phyloP scores from a whole-genome alignment of 2,797 vertebrate genomes.

The Bradypodion pumilum region DNA sequence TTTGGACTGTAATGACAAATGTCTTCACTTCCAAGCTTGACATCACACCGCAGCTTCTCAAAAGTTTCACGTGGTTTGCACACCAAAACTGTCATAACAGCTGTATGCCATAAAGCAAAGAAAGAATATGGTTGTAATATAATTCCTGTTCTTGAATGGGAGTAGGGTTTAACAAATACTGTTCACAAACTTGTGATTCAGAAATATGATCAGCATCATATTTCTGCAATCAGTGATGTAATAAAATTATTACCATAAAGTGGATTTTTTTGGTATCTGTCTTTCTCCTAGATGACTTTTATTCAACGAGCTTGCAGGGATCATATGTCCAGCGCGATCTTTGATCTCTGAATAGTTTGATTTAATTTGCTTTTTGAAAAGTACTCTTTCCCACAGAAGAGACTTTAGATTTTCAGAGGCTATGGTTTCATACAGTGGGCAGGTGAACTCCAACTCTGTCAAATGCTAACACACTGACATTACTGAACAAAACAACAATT shows the following conservation, averaged over 20 bases:
- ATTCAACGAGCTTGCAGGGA: neutral
- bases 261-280: slow-evolving; percentile 25
- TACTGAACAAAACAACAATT: neutral
- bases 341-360: neutral
- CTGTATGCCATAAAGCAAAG: slow-evolving; percentile 73
- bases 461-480: neutral
- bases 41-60: neutral
- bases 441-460: slow-evolving; percentile 1
- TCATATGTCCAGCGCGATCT: slow-evolving; percentile 2
- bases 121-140: slow-evolving; percentile 65
- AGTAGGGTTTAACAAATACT: neutral
- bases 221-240: slow-evolving; percentile 24
- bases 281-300: slow-evolving; percentile 19
- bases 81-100: slow-evolving; percentile 74
- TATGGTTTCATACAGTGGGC: neutral
- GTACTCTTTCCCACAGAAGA: slow-evolving; percentile 20
- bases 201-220: slow-evolving; percentile 40
- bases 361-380: neutral
- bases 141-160: slow-evolving; percentile 63
- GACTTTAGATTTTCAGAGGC: neutral
- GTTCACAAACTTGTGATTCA: slow-evolving; percentile 37
- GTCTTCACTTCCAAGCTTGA: neutral
- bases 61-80: slow-evolving; percentile 44
- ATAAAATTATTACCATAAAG: slow-evolving; percentile 25
- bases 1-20: neutral